Evolutionary conservation across 2,113 vertebrate genomes (phyloP), one percentile per base, ranked within the genome.

Genomic region (Oncorhynchus clarkii): DNA sequence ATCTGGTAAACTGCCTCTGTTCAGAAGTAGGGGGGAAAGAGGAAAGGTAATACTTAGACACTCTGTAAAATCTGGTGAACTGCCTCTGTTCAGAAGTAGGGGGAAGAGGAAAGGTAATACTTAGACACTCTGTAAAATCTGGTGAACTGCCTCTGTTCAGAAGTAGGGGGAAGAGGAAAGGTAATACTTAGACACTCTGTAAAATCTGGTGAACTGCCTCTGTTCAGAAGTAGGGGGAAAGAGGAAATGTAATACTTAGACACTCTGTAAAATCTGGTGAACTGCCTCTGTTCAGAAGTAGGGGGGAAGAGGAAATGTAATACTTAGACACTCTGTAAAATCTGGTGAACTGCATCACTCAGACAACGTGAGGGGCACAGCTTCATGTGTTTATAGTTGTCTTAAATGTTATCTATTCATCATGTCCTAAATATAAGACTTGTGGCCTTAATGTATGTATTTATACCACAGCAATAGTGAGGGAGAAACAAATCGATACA

Each of bases 231-330:
- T n/a, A n/a, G n/a, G n/a, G n/a, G n/a, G n/a, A n/a, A 24, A 24
- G 66, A 26, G 48, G 12, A 49, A 49, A 5, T 2, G 1, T 2
- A 49, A 13, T 49, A 13, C 59, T 13, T 20, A 59, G 3, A 62
- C 3, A 6, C 31, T 6, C 57, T 64, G 11, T 67, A 45, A 48
- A 60, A n/a, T 45, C 4, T 66, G 96, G 97, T 99, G 90, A 81
- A 18, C 5, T 54, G 86, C 22, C 11, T n/a, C 12, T 64, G 24
- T 64, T 4, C 13, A 16, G 51, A 51, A 51, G 49, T 51, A 3
- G 49, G 3, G 27, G 26, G 3, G 27, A 24, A 24, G 66, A 26
- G 48, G 12, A 49, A 49, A 5, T 2, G 1, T 2, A 49, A 13
- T 49, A 13, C 59, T 13, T 20, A 59, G 3, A 62, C 3, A 6